Evolutionary conservation across 1,140 invertebrate genomes (phyloP).

Genomic region (Drosophila repletoides): DNA sequence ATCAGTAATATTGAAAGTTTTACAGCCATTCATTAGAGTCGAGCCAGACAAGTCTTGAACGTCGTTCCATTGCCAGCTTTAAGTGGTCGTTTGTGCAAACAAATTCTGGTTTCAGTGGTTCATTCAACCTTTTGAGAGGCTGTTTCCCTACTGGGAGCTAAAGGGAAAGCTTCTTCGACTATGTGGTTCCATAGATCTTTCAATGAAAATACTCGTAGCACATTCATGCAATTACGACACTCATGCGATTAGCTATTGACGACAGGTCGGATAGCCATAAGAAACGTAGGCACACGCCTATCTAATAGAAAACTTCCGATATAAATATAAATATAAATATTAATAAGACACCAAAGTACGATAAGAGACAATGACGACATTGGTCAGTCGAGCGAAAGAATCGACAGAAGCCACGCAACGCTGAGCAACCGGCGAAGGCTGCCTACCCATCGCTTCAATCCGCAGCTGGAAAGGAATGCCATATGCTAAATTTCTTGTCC

Average conservation of each 20-base stretch:
- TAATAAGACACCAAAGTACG: neutral
- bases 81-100: conserved; percentile 10
- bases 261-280: neutral
- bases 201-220: neutral
- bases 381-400: conserved; percentile 39
- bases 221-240: conserved; percentile 6
- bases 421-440: conserved; percentile 17
- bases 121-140: conserved; percentile 20
- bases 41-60: neutral
- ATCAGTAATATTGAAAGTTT: conserved; percentile 15
- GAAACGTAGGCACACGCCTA: conserved; percentile 19
- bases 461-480: neutral
- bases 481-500: neutral
- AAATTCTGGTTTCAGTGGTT: conserved; percentile 40
- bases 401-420: conserved; percentile 27
- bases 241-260: conserved; percentile 8
- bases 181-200: neutral
- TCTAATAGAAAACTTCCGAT: conserved; percentile 71
- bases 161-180: conserved; percentile 23
- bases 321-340: conserved; percentile 1
- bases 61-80: neutral
- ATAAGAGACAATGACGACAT: conserved; percentile 39
- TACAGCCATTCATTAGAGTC: conserved; percentile 8
- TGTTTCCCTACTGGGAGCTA: neutral
- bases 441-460: conserved; percentile 16